Conservation (phyloP, 2,888 invertebrate species). For the Marasmarcha lunaedactyla region DNA sequence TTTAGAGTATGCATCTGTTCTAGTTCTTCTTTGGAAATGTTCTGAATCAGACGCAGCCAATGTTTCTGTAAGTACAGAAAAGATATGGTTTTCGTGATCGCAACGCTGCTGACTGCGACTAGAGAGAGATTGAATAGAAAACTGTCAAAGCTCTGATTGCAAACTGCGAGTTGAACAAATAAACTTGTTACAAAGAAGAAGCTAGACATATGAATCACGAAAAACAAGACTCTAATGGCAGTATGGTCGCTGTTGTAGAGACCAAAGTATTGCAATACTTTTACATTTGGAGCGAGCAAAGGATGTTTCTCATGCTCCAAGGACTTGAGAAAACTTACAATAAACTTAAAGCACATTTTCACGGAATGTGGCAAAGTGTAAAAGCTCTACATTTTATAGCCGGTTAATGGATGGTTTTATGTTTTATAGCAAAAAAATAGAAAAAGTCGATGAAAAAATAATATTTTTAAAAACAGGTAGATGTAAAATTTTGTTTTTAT, state of each 20-base stretch:
- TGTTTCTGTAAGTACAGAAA: neutral
- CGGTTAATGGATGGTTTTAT: too few species aligned
- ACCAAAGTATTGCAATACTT: slow-evolving; percentile 33
- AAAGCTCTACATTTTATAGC: slow-evolving; percentile 13
- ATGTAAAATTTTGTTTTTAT: too few species aligned
- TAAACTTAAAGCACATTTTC: too few species aligned
- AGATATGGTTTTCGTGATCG: neutral
- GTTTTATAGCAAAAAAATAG: too few species aligned
- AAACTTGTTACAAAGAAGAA: neutral
- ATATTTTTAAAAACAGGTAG: too few species aligned
- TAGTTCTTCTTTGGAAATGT: neutral
- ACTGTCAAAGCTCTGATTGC: neutral
- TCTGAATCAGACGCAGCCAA: neutral
- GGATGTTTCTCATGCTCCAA: slow-evolving; percentile 36
- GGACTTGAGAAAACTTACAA: slow-evolving; percentile 10
- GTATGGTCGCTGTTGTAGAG: slow-evolving; percentile 18
- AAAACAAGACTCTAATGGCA: neutral
- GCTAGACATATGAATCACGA: neutral
- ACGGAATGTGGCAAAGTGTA: slow-evolving; percentile 10
- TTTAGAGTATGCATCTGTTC: too few species aligned
- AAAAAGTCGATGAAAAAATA: too few species aligned
- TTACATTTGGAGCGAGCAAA: slow-evolving; percentile 39
- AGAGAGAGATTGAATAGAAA: neutral
- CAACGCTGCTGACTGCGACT: neutral
- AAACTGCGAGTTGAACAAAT: neutral